Evolutionary conservation across 2,888 invertebrate genomes (phyloP), one percentile per base, ranked within the genome.

Genomic region (Agrilus cyanescens): DNA sequence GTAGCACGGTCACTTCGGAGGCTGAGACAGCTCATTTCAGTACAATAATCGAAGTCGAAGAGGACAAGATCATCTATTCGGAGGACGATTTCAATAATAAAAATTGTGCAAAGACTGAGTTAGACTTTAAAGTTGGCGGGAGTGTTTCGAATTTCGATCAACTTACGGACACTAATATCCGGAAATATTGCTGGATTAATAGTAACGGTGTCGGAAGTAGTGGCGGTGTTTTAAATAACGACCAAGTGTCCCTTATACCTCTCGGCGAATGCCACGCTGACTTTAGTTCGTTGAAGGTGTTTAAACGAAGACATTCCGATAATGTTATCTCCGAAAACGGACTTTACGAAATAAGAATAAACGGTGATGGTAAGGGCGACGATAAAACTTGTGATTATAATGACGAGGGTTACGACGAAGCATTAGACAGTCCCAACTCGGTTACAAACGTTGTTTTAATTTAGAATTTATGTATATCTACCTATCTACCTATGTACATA

Each of bases 321-420:
- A 49, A 58, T 16, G 43, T 40, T 32, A 48, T 51, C 69, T 46
- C 65, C 68, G 49, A 71, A 71, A 39, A 66, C 72, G 47, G 66
- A 60, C 53, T 67, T 64, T 55, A 68, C 63, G 69, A 71, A 49
- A 71, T 71, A 46, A 60, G 59, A 36, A 58, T 58, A 38, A 65
- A 65, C 49, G 62, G 63, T 37, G 54, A 59, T 15, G 61, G 61
- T 20, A 63, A 61, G 40, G 69, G 70, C 38, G 68, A 70, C 43
- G 71, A 73, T 50, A 65, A 64, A 50, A 81, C 82, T 57, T 88
- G 88, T 57, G 89, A 83, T 48, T 83, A 86, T 60, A 88, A 88
- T 62, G 90, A 91, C 58, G 91, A 93, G 63, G 91, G 91, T 4
- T 91, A 89, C 66, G 90, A 88, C 20, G 91, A 91, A 62, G 74